Conservation (phyloP, 2,888 invertebrate species). For the Scaptomyza tumidula region DNA sequence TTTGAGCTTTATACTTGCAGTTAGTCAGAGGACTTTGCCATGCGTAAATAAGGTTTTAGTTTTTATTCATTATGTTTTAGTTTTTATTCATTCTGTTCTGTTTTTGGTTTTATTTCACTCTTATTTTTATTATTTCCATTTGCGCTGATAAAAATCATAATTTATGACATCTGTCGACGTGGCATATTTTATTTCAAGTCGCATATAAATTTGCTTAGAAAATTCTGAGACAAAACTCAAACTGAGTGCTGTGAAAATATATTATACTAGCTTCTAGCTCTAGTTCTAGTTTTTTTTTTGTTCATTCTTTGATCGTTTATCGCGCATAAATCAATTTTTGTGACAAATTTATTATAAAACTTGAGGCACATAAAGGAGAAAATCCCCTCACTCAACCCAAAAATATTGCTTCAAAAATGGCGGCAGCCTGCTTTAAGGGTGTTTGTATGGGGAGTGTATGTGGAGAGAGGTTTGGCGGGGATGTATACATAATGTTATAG, state of each 20-base stretch:
- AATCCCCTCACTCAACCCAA: conserved; percentile 25
- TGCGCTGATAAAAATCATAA: conserved; percentile 83
- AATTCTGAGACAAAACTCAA: conserved; percentile 13
- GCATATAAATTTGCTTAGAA: conserved; percentile 45
- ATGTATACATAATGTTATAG: conserved; percentile 44
- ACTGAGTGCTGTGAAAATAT: conserved; percentile 55
- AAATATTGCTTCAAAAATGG: conserved; percentile 57
- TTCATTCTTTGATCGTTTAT: conserved; percentile 73
- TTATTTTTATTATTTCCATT: conserved; percentile 76
- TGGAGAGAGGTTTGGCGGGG: background rate
- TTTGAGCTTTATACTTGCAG: conserved; percentile 40
- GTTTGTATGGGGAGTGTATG: conserved; percentile 8
- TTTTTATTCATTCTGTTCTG: conserved; percentile 9
- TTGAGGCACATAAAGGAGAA: conserved; percentile 39
- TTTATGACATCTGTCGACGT: conserved; percentile 81
- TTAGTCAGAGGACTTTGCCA: conserved; percentile 45
- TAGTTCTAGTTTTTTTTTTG: conserved; percentile 43
- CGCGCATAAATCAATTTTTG: conserved; percentile 81
- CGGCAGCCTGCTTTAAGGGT: conserved; percentile 36
- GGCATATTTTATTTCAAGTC: conserved; percentile 69
- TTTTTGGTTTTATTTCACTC: conserved; percentile 47
- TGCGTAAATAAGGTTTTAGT: conserved; percentile 74
- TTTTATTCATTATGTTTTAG: conserved; percentile 45
- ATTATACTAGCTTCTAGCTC: conserved; percentile 29
- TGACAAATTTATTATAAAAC: conserved; percentile 82